Base-by-base conservation (phyloP, 2,888 invertebrate species). In the Clusia tigrina region DNA sequence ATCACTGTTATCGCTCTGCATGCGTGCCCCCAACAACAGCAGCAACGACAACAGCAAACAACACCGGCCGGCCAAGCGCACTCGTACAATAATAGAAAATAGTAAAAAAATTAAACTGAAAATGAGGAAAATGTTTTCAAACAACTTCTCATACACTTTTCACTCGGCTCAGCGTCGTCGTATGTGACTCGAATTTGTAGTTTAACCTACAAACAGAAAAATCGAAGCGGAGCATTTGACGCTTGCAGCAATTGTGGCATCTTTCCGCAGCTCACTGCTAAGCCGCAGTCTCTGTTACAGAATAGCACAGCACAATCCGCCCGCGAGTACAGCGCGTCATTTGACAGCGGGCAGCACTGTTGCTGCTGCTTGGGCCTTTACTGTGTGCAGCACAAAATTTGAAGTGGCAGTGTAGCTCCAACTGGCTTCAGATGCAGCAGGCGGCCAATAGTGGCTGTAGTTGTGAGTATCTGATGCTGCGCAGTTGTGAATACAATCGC, bases 401-500 rank as follows among this genome's bases (percentile, higher is more conserved):
- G 32, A 6, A 32, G 32, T 22, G 22, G 48, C 54, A 26, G 25
- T 54, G 17, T 5, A 25, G 48, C 20, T 22, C n/a, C 42, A 17
- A 17, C 42, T 42, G 15, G 10, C 48, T 9, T 2, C 22, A 22
- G 5, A 48, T 18, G 22, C 48, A 48, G 48, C 20, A 10, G 42
- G n/a, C n/a, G n/a, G 12, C 32, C 5, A 32, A 32, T 12, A 9
- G 32, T 12, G 32, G 32, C 42, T 10, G n/a, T 42, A 15, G 67
- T 74, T 75, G 72, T 71, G 71, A 72, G 72, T 74, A 71, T 78
- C 73, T 77, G 74, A 76, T 76, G 77, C 71, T 74, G 74, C 74
- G 74, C 74, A 74, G 68, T 76, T 77, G 66, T 62, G 60, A 64
- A 62, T 59, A 48, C 67, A 68, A 62, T 61, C 65, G 69, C 72